Conservation (phyloP, 2,888 invertebrate species). For the Pelosia muscerda region DNA sequence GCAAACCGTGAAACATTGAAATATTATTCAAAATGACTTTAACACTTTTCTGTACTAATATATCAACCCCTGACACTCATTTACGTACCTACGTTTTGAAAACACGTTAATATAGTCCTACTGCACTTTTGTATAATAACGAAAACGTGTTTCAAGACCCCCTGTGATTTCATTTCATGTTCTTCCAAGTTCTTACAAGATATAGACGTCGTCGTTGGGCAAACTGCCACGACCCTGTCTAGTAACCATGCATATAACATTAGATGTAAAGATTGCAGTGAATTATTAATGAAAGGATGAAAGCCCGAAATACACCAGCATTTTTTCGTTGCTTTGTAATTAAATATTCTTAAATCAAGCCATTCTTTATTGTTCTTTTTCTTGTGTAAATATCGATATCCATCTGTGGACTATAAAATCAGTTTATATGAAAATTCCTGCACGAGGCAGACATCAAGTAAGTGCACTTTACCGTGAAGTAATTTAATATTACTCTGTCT, state of each 20-base stretch:
- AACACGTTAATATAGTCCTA: slow-evolving; percentile 22
- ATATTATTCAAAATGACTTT: slow-evolving; percentile 9
- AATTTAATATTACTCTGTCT: slow-evolving; percentile 28
- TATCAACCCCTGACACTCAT: slow-evolving; percentile 35
- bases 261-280: slow-evolving; percentile 39
- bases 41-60: slow-evolving; percentile 38
- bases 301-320: slow-evolving; percentile 22
- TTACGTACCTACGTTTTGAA: slow-evolving; percentile 10
- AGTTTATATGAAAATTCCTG: slow-evolving; percentile 29
- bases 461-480: slow-evolving; percentile 31
- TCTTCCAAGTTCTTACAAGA: slow-evolving; percentile 5
- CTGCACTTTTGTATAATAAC: slow-evolving; percentile 38
- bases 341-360: no score
- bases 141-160: slow-evolving; percentile 23
- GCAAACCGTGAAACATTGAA: slow-evolving; percentile 27
- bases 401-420: slow-evolving; percentile 15
- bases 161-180: slow-evolving; percentile 9
- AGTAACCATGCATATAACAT: slow-evolving; percentile 21
- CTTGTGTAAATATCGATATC: neutral
- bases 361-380: no score
- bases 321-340: slow-evolving; percentile 21
- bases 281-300: slow-evolving; percentile 40
- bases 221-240: slow-evolving; percentile 16
- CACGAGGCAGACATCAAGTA: slow-evolving; percentile 21
- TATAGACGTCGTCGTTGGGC: slow-evolving; percentile 8